Conservation (phyloP, 2,797 vertebrate species). For the Naso thynnoides region DNA sequence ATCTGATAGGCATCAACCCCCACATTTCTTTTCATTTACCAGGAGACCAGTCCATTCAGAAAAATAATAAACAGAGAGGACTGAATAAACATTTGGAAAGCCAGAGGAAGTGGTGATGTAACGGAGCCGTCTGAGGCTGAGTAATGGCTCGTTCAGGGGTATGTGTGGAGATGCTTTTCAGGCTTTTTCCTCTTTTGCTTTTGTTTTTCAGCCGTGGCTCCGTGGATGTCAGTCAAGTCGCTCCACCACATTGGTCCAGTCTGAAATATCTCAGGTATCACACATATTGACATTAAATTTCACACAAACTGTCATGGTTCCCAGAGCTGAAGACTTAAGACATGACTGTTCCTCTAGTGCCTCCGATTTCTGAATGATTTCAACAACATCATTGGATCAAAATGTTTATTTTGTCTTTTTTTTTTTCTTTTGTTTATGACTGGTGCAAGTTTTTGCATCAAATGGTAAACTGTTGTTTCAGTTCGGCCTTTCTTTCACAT, state of each 20-base stretch:
- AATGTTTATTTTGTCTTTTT: too few species aligned
- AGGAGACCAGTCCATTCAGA: neutral
- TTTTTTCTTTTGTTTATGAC: too few species aligned
- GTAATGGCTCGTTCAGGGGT: neutral
- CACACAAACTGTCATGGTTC: neutral
- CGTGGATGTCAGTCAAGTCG: too few species aligned
- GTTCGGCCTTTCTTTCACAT: too few species aligned
- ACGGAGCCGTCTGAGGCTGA: constrained; percentile 6
- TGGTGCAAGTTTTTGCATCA: too few species aligned
- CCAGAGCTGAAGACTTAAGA: neutral
- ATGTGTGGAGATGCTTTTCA: neutral
- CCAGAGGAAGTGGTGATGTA: constrained; percentile 3
- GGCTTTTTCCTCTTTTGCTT: neutral
- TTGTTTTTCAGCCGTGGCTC: neutral
- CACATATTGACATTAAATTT: neutral
- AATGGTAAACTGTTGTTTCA: too few species aligned
- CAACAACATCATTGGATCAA: too few species aligned
- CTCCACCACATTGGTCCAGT: neutral
- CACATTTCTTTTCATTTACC: neutral
- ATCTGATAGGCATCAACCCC: neutral
- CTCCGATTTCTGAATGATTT: neutral
- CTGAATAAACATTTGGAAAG: constrained; percentile 9
- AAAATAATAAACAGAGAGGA: neutral
- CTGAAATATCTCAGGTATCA: neutral
- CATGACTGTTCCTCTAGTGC: neutral